Percentiles rank a stretch among this genome's conserved stretches.
Conservation (phyloP, 2,113 vertebrate genomes). For the Rhabdornis inornatus region DNA sequence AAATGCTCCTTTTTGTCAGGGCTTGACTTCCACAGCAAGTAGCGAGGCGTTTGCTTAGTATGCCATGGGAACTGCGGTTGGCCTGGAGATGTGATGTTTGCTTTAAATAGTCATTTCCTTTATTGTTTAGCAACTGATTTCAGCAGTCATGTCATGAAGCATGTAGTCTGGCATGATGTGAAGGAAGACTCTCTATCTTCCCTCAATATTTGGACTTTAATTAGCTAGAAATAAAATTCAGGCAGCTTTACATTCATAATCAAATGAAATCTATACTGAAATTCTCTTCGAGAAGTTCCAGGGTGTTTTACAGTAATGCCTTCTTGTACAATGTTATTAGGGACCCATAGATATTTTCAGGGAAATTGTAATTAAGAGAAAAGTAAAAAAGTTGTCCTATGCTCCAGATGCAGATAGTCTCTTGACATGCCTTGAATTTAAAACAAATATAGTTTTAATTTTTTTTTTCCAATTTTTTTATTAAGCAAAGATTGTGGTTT, state of each 20-base stretch:
- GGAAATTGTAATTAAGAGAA: background rate
- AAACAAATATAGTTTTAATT: constrained; percentile 30
- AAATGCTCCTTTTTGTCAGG: background rate
- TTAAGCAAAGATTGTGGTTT: background rate
- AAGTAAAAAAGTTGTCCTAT: background rate
- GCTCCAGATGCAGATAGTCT: background rate
- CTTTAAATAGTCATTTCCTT: background rate
- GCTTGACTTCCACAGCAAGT: background rate
- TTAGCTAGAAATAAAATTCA: background rate
- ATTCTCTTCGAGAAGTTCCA: background rate
- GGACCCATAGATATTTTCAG: background rate
- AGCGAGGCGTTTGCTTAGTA: accelerated
- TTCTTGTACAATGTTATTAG: background rate
- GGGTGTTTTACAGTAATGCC: background rate
- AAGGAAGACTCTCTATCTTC: background rate
- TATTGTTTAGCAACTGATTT: background rate
- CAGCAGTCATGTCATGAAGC: background rate
- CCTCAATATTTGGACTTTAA: background rate
- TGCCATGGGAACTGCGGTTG: background rate
- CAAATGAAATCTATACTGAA: background rate
- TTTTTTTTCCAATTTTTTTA: constrained; percentile 36
- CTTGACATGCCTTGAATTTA: background rate
- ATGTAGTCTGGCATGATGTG: background rate
- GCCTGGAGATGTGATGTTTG: background rate
- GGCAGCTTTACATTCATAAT: background rate